Conservation (phyloP, 1,140 invertebrate genomes). For the Drosophila tristis region DNA sequence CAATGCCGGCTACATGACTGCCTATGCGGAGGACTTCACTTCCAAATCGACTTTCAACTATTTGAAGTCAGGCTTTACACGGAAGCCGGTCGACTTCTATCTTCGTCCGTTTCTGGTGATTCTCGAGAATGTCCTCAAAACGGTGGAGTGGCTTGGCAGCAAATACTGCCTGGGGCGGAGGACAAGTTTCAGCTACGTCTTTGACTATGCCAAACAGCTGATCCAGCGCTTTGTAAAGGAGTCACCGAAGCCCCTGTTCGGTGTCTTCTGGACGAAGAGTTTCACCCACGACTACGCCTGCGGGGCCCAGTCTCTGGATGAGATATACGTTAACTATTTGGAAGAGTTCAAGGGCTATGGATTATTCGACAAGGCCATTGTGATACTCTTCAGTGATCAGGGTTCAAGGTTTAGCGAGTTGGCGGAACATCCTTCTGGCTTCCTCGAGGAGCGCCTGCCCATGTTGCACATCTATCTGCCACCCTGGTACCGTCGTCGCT, state of each 20-base stretch:
- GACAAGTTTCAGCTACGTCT: slow-evolving; percentile 85
- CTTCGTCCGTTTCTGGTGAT: slow-evolving; percentile 89
- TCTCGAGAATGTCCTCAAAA: slow-evolving; percentile 78
- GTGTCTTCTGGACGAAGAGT: slow-evolving; percentile 92
- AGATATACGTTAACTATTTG: slow-evolving; percentile 86
- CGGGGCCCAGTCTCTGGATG: slow-evolving; percentile 88
- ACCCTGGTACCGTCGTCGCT: slow-evolving; percentile 87
- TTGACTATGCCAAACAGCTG: slow-evolving; percentile 86
- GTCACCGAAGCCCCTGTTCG: slow-evolving; percentile 88
- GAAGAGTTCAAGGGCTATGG: slow-evolving; percentile 85
- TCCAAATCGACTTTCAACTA: slow-evolving; percentile 92
- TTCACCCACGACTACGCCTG: slow-evolving; percentile 90
- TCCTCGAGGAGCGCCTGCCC: slow-evolving; percentile 94
- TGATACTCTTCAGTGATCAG: slow-evolving; percentile 96
- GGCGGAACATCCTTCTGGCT: slow-evolving; percentile 87
- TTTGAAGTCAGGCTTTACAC: slow-evolving; percentile 89
- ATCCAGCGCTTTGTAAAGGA: slow-evolving; percentile 66
- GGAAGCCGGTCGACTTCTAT: slow-evolving; percentile 92
- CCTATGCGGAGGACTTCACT: slow-evolving; percentile 90
- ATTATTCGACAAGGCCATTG: slow-evolving; percentile 87
- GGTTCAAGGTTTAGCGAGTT: slow-evolving; percentile 93
- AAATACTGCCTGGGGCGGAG: slow-evolving; percentile 86
- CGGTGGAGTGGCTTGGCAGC: background rate
- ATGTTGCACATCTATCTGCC: slow-evolving; percentile 92
- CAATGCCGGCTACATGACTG: slow-evolving; percentile 89